Percentiles rank a stretch among this genome's conserved stretches.
phyloP scores from a whole-genome alignment of 1,140 invertebrate genomes.

The Holcopasites calliopsidis region DNA sequence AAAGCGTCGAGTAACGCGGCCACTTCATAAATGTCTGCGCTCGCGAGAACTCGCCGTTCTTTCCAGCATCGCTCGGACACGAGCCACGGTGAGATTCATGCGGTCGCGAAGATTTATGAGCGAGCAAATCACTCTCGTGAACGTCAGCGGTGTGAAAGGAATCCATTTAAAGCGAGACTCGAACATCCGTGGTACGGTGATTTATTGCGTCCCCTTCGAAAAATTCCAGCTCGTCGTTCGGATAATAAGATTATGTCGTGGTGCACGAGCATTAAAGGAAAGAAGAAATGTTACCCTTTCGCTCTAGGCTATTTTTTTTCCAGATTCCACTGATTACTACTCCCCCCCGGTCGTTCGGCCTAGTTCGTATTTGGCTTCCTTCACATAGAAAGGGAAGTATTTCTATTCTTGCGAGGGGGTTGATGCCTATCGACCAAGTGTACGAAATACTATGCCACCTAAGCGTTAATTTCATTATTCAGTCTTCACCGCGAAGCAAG shows the following conservation, averaged over 20 bases:
- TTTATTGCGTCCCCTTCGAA: constrained; percentile 24
- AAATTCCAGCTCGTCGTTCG: neutral
- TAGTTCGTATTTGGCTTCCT: constrained; percentile 74
- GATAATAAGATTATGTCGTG: neutral
- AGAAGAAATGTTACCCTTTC: constrained; percentile 33
- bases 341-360: constrained; percentile 64
- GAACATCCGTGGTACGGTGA: constrained; percentile 27
- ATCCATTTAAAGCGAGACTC: constrained; percentile 43
- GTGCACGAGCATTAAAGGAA: neutral
- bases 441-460: constrained; percentile 56
- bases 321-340: constrained; percentile 61
- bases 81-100: constrained; percentile 36
- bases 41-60: neutral
- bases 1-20: constrained; percentile 24
- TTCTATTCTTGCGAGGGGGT: constrained; percentile 33
- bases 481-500: no score
- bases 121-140: constrained; percentile 46
- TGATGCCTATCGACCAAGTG: constrained; percentile 61
- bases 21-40: constrained; percentile 48
- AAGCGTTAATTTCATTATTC: constrained; percentile 43
- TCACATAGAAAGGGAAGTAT: constrained; percentile 45
- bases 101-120: constrained; percentile 46
- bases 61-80: constrained; percentile 28
- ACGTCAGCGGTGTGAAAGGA: constrained; percentile 20
- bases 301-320: constrained; percentile 52